Conservation (phyloP, 2,888 invertebrate genomes). For the Drosophila siamana region DNA sequence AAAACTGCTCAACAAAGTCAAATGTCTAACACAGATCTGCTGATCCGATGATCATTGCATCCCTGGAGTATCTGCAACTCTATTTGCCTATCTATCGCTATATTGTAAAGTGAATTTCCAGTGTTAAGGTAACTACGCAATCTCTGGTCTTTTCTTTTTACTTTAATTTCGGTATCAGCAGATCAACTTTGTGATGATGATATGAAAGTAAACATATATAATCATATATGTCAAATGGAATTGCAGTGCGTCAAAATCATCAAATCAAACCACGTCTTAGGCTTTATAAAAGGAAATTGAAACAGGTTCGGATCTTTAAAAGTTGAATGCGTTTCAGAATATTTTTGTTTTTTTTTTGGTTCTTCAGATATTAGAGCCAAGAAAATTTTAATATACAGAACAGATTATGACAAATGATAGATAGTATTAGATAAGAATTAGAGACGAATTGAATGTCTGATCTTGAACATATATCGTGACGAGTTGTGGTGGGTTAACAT, state of each 20-base stretch:
- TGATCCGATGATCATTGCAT: background rate
- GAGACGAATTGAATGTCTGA: constrained; percentile 41
- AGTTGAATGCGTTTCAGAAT: constrained; percentile 35
- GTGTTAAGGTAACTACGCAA: background rate
- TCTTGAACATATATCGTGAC: constrained; percentile 19
- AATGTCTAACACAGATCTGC: constrained; percentile 4
- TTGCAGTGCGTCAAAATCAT: constrained; percentile 17
- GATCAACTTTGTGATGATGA: constrained; percentile 13
- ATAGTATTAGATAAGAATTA: constrained; percentile 49
- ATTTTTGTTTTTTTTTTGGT: constrained; percentile 13
- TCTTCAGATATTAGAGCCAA: constrained; percentile 3
- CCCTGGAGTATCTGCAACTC: background rate
- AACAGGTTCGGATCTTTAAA: constrained; percentile 84
- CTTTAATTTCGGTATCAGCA: background rate
- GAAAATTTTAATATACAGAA: constrained; percentile 16
- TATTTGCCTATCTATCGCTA: background rate
- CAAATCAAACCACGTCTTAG: constrained; percentile 25
- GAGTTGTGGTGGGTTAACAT: constrained; percentile 11
- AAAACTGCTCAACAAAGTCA: background rate
- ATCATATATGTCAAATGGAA: constrained; percentile 23
- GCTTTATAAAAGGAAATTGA: constrained; percentile 82
- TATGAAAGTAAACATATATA: constrained; percentile 10
- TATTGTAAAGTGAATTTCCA: no score
- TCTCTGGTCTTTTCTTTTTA: background rate
- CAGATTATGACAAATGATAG: constrained; percentile 28